A percentile compares a stretch with the other conserved stretches of the same genome.
Evolutionary conservation across 1,140 invertebrate genomes (phyloP).

Genomic region (Battus philenor): DNA sequence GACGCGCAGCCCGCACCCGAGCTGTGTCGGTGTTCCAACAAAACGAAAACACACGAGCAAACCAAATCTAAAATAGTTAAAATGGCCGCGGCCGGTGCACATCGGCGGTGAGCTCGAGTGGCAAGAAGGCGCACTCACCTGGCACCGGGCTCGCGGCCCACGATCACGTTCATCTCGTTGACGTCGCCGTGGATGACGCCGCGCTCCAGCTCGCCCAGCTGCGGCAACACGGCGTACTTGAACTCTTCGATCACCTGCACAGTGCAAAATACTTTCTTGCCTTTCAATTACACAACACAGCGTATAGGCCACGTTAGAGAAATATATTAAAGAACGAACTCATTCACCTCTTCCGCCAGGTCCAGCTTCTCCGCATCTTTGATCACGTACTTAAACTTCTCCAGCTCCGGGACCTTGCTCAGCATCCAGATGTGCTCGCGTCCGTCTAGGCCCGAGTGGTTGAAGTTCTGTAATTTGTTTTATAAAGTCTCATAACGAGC

Average conservation of each 20-base stretch:
- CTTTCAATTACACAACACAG: no score
- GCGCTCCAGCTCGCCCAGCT: conserved; percentile 77
- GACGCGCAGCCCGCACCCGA: no score
- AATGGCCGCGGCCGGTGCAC: no score
- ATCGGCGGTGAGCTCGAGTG: no score
- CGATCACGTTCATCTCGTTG: conserved; percentile 92
- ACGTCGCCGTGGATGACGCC: conserved; percentile 93
- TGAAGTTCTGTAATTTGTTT: conserved; percentile 81
- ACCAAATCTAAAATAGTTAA: no score
- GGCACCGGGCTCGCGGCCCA: conserved; percentile 60
- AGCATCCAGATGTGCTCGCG: conserved; percentile 85
- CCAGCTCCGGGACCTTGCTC: conserved; percentile 79
- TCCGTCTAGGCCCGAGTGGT: conserved; percentile 80
- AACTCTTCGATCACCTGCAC: conserved; percentile 81
- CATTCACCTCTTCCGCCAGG: conserved; percentile 75
- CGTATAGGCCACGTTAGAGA: no score
- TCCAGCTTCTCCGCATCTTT: conserved; percentile 77
- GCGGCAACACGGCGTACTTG: conserved; percentile 78
- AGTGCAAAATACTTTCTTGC: no score
- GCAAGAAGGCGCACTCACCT: conserved; percentile 30
- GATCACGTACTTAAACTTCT: conserved; percentile 82
- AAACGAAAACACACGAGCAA: no score
- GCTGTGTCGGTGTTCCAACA: no score
- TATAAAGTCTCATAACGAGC: no score
- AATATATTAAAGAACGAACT: not conserved